These are phyloP conservation scores for Elaphurus davidianus DNA, from an alignment of 2,113 vertebrate species.

Conservation along the genomic window DNA sequence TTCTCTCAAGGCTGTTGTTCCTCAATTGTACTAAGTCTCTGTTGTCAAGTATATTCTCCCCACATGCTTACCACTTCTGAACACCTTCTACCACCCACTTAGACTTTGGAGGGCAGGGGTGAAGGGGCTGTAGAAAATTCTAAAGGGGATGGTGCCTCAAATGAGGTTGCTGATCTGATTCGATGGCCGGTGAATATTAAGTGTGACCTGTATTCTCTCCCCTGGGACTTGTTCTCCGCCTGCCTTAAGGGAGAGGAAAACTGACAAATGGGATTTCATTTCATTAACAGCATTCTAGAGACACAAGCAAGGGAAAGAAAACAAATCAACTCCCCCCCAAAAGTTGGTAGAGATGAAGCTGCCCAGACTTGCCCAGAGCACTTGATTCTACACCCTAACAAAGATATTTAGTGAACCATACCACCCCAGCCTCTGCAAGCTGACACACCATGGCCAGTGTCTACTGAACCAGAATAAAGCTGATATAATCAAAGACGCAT, in stretches of 20 bases:
- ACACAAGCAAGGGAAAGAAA: neutral
- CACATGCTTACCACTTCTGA: fast-evolving
- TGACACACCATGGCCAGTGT: neutral
- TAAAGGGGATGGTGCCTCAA: neutral
- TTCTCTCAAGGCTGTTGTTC: neutral
- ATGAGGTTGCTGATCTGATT: neutral
- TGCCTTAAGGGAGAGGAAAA: neutral
- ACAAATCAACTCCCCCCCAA: neutral
- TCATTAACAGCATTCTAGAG: neutral
- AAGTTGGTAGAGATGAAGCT: neutral
- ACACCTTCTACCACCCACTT: neutral
- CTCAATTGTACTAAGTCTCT: neutral
- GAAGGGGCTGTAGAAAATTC: neutral
- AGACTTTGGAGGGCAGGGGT: neutral
- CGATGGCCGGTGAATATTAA: neutral
- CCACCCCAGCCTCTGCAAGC: fast-evolving
- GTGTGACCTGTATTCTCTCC: fast-evolving
- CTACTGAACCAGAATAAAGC: fast-evolving
- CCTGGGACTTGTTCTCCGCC: neutral
- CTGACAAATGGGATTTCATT: no score
- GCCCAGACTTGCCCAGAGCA: neutral
- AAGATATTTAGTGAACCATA: neutral
- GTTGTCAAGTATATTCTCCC: neutral
- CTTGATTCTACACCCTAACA: neutral
- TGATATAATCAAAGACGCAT: fast-evolving